phyloP scores from a whole-genome alignment of 64 coral and sea anemone species.

The Astreopora myriophthalma region DNA sequence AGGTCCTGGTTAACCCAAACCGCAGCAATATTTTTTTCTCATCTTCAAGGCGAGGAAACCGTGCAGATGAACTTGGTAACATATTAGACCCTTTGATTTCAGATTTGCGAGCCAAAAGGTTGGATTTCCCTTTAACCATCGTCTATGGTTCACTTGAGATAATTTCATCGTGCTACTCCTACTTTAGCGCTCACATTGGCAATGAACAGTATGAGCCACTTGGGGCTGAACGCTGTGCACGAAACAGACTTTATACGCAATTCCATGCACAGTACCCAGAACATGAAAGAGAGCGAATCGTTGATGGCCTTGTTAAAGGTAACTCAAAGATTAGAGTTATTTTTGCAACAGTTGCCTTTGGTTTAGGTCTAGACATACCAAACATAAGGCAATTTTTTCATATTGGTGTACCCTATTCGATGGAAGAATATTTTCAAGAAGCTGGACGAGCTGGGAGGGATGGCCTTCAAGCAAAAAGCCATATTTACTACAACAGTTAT shows the following conservation, averaged over 20 bases:
- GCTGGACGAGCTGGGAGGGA: constrained; percentile 27
- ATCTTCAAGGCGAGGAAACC: too few relatives aligned
- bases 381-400: constrained; percentile 37
- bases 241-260: constrained; percentile 44
- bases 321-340: constrained; percentile 18
- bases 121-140: too few relatives aligned
- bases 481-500: neutral
- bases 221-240: neutral
- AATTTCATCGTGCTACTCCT: too few relatives aligned
- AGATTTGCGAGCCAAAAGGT: too few relatives aligned
- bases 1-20: constrained; percentile 4
- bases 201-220: constrained; percentile 25
- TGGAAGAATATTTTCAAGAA: constrained; percentile 53
- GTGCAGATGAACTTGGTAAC: too few relatives aligned
- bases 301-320: constrained; percentile 11
- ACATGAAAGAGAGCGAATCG: constrained; percentile 16
- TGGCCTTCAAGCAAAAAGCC: neutral
- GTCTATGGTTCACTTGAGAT: too few relatives aligned
- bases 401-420: constrained; percentile 50
- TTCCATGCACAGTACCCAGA: constrained; percentile 54
- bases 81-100: too few relatives aligned
- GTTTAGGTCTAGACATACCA: constrained; percentile 6
- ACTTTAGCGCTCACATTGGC: neutral
- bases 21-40: too few relatives aligned
- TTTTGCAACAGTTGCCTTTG: constrained; percentile 61